These are phyloP conservation scores for Sarcophaga variegata DNA, from an alignment of 2,888 invertebrate genomes.

Conservation along the genomic window DNA sequence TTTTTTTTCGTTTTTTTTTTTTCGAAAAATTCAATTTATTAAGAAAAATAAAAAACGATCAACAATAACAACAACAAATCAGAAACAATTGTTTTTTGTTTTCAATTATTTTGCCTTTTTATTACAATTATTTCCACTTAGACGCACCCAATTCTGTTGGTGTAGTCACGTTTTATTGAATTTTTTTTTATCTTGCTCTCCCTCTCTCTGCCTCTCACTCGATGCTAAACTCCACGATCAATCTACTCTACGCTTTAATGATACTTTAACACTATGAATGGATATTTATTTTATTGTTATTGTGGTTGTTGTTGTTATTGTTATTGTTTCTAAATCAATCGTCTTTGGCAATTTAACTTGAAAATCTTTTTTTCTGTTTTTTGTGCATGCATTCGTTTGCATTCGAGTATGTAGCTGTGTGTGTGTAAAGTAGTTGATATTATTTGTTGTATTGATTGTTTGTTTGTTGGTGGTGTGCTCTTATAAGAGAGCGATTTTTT, in stretches of 20 bases:
- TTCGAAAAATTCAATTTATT: slow-evolving; percentile 63
- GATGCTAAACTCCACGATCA: no score
- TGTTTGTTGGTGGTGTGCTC: background rate
- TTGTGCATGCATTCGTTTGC: slow-evolving; percentile 7
- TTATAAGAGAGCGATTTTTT: background rate
- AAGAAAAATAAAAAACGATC: slow-evolving; percentile 47
- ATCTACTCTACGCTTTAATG: no score
- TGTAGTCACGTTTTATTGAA: slow-evolving; percentile 65
- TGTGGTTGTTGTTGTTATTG: no score
- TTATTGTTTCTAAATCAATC: slow-evolving; percentile 12
- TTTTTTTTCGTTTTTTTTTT: slow-evolving; percentile 39
- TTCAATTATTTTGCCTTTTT: slow-evolving; percentile 20
- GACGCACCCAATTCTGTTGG: slow-evolving; percentile 67
- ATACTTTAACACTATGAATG: no score
- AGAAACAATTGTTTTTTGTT: slow-evolving; percentile 20
- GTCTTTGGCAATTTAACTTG: background rate
- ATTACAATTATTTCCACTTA: slow-evolving; percentile 51
- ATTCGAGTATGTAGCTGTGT: slow-evolving; percentile 1
- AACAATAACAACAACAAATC: background rate
- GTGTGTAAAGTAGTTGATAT: slow-evolving; percentile 59
- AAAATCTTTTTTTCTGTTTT: background rate
- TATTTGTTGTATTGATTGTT: slow-evolving; percentile 61
- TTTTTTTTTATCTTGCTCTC: slow-evolving; percentile 4
- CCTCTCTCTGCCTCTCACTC: background rate
- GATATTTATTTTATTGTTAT: no score